Base-by-base conservation (phyloP, 1,140 invertebrate species). In the Drosophila setifemur region DNA sequence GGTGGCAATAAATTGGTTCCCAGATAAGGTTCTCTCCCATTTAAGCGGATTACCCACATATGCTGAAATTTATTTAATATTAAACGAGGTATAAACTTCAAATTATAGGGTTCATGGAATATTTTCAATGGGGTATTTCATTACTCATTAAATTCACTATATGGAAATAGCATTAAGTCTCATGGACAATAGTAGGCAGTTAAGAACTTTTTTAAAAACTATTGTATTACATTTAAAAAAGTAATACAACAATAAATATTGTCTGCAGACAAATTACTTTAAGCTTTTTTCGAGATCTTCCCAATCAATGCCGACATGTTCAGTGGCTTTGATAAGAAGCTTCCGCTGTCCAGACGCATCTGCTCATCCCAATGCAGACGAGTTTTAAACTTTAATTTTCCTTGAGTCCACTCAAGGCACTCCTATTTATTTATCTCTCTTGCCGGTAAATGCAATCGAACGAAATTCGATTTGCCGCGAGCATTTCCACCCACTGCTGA, bases 401-500 rank as follows among this genome's bases (percentile, higher is more conserved):
- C 21, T 57, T 31, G n/a, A 55, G 67, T 28, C 21, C 31, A 29
- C 44, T 49, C 37, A 6, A 35, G 28, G 31, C 8, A 4, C 8
- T 14, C 2, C 6, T 0, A 1, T 2, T 3, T 12, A 8, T 19
- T 9, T 12, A n/a, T 29, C 31, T 18, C 42, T 33, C 52, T 60
- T 78, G 49, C 50, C 53, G 52, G 39, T 67, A 52, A 63, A 57
- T 72, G 77, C 78, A 37, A 39, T 68, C 31, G 42, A 64, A 64
- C 18, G 66, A 61, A 73, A 77, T 78, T 78, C 58, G 69, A 73
- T 85, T 82, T 85, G 69, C 57, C 79, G 68, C 63, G 67, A 73
- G 49, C 31, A 49, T 31, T 45, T 53, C 67, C 45, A 28, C 28
- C 33, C 33, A 55, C 54, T 78, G 70, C 79, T 74, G 73, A 79